Conservation (phyloP, 1,140 invertebrate species). For the Drosophila bifasciata region DNA sequence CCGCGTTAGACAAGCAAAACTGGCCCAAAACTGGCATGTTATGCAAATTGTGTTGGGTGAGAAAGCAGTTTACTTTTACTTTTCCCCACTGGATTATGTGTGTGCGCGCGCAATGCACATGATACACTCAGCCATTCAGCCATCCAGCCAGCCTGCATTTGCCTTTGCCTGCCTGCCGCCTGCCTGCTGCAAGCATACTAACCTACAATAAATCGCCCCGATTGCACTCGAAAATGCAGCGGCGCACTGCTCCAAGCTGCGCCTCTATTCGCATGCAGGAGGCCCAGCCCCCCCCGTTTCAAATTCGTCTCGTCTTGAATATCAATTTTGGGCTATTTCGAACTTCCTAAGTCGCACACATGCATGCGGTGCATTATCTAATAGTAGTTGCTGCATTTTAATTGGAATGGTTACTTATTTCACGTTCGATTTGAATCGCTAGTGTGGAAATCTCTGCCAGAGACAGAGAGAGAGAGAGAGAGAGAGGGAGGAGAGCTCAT, state of each 20-base stretch:
- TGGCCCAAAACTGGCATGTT: conserved; percentile 46
- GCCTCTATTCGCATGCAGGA: conserved; percentile 6
- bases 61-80: conserved; percentile 73
- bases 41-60: conserved; percentile 55
- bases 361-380: conserved; percentile 26
- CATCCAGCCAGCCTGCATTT: too few species aligned
- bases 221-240: too few species aligned
- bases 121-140: too few species aligned
- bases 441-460: too few species aligned
- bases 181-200: conserved; percentile 30
- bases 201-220: conserved; percentile 36
- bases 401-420: conserved; percentile 20
- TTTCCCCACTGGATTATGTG: conserved; percentile 56
- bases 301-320: too few species aligned
- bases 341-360: conserved; percentile 42
- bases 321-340: conserved; percentile 27
- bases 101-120: conserved; percentile 13
- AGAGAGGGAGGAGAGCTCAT: too few species aligned
- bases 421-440: conserved; percentile 1
- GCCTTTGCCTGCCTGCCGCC: too few species aligned
- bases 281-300: too few species aligned
- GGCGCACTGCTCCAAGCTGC: background rate
- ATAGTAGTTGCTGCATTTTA: conserved; percentile 25
- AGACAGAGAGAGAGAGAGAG: too few species aligned
- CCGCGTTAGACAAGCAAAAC: conserved; percentile 21